Percentiles rank a stretch among this genome's conserved stretches.
Conservation (phyloP, 64 coral and sea anemone genomes). For the Anthopleura sola region DNA sequence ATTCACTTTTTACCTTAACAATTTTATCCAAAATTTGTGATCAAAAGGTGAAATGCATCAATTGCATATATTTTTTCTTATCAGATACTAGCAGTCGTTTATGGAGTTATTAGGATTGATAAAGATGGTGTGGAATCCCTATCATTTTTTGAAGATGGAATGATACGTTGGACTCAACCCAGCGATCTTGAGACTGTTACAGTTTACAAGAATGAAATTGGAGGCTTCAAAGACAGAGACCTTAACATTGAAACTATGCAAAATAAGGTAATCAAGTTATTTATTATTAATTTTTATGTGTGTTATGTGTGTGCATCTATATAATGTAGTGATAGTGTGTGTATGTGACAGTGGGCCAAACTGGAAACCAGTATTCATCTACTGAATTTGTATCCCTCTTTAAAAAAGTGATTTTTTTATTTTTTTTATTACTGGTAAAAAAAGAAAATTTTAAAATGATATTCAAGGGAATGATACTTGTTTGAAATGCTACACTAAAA, state of each 20-base stretch:
- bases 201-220: slow-evolving; percentile 55
- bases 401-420: too few relatives aligned
- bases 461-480: too few relatives aligned
- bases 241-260: slow-evolving; percentile 62
- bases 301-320: too few relatives aligned
- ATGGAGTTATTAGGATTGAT: slow-evolving; percentile 63
- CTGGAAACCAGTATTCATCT: too few relatives aligned
- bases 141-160: slow-evolving; percentile 85
- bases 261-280: slow-evolving; percentile 37
- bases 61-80: background rate
- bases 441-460: too few relatives aligned
- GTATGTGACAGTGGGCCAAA: too few relatives aligned
- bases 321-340: too few relatives aligned
- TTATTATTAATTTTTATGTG: too few relatives aligned
- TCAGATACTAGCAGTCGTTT: slow-evolving; percentile 68
- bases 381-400: too few relatives aligned
- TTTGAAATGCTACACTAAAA: too few relatives aligned
- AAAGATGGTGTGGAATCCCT: slow-evolving; percentile 84
- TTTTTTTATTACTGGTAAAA: too few relatives aligned
- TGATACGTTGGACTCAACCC: slow-evolving; percentile 49
- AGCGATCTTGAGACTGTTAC: slow-evolving; percentile 73
- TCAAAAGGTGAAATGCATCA: background rate
- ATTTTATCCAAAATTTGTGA: background rate
- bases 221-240: slow-evolving; percentile 61
- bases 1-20: too few relatives aligned